A percentile compares a stretch with the other conserved stretches of the same genome.
phyloP scores from a whole-genome alignment of 2,113 vertebrate species.

The Athene cunicularia region DNA sequence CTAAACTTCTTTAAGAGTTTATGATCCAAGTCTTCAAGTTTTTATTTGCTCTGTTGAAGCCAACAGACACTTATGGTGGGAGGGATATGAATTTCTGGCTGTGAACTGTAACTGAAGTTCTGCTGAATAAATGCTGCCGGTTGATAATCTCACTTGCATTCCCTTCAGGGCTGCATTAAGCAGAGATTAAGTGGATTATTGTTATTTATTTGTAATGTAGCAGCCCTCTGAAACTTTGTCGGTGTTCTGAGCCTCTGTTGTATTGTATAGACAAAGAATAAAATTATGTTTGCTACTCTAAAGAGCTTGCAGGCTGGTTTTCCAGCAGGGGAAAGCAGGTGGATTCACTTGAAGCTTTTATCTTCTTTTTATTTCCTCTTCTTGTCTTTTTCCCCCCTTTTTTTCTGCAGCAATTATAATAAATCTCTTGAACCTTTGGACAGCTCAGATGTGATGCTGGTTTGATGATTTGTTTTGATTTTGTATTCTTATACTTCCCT shows the following conservation, averaged over 20 bases:
- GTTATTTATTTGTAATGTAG: constrained; percentile 40
- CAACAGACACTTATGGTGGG: background rate
- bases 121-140: background rate
- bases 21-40: background rate
- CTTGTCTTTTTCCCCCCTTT: background rate
- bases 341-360: background rate
- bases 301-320: background rate
- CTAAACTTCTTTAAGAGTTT: constrained; percentile 6
- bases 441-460: background rate
- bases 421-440: background rate
- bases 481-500: background rate
- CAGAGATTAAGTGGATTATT: constrained; percentile 54
- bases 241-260: background rate
- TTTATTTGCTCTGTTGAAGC: background rate
- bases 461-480: background rate
- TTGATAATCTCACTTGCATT: constrained; percentile 30
- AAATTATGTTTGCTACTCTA: background rate
- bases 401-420: background rate
- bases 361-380: background rate
- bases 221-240: background rate
- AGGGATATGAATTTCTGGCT: background rate
- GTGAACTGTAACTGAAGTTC: background rate
- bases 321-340: background rate
- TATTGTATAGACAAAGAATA: constrained; percentile 45
- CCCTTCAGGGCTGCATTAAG: constrained; percentile 33